Evolutionary conservation across 1,140 invertebrate species (phyloP).

Genomic region (Hestina assimilis): DNA sequence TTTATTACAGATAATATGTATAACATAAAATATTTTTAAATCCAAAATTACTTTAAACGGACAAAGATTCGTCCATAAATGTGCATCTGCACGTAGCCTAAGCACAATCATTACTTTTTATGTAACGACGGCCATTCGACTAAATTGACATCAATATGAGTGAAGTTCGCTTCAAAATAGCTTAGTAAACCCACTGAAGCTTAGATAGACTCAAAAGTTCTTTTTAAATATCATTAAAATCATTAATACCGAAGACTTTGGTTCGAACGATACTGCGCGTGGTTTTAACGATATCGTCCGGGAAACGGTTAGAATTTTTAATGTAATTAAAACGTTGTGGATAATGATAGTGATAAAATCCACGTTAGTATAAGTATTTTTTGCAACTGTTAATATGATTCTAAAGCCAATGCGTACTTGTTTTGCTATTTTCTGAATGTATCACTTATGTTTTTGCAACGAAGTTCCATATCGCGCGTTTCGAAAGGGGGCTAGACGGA

Average conservation of each 20-base stretch:
- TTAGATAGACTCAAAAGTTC: conserved; percentile 42
- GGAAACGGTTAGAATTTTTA: conserved; percentile 29
- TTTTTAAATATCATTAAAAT: conserved; percentile 41
- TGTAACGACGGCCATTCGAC: conserved; percentile 53
- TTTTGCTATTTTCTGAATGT: too few species aligned
- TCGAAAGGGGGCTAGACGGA: too few species aligned
- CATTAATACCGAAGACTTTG: conserved; percentile 37
- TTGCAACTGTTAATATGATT: too few species aligned
- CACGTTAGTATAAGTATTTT: neutral
- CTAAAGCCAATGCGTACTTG: too few species aligned
- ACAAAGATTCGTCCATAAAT: conserved; percentile 10
- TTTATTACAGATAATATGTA: neutral
- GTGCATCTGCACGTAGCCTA: conserved; percentile 36
- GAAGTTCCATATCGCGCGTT: too few species aligned
- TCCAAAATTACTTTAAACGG: neutral
- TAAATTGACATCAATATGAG: conserved; percentile 68
- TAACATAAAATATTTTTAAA: neutral
- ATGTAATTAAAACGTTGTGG: conserved; percentile 20
- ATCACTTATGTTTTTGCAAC: too few species aligned
- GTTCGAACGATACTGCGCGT: conserved; percentile 32
- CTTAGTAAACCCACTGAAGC: conserved; percentile 39
- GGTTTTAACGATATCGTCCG: conserved; percentile 13
- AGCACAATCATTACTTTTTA: conserved; percentile 53
- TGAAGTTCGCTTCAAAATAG: conserved; percentile 39
- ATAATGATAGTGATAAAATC: conserved; percentile 7